Base-by-base conservation (phyloP, 2,888 invertebrate genomes). In the Heteromurus nitidus region DNA sequence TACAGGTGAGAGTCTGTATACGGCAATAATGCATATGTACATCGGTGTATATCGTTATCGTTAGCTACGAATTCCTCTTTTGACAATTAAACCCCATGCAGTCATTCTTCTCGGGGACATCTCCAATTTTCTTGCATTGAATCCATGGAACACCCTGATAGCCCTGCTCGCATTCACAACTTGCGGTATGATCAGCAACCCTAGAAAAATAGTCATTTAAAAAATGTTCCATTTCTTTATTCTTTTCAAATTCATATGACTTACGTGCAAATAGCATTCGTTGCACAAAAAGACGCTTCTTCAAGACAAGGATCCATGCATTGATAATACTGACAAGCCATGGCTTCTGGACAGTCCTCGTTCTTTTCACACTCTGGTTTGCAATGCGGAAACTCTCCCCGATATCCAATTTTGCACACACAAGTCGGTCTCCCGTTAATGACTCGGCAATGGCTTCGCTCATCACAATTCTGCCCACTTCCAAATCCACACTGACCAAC, bases 251-350 rank as follows among this genome's bases (percentile, higher is more conserved):
- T 69, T 22, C 44, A n/a, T n/a, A n/a, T 31, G 44, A 3, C 22
- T 30, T 28, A 80, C 82, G 70, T 82, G 80, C 82, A 82, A 31
- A 70, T 36, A 0, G 80, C 82, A 31, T 82, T 82, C 3, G 30
- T 36, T n/a, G 80, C 80, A 55, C 82, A 82, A 30, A 65, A 74
- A 0, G 20, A 24, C 26, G 65, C 69, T 16, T 77, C 68, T 31
- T 80, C 80, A 3, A 80, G 42, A 30, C 84, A 84, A 0, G 82
- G 84, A 70, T 82, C 77, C 62, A 74, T 72, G 31, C 84, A 84
- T 55, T 77, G 80, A 18, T 80, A 68, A 31, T 68, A 69, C 30
- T 77, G 73, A 28, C 84, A 84, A 3, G 80, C 73, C 73, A 69
- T 77, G 13, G 3, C 73, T 16, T 65, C 68, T 0, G 58, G 58